These are phyloP conservation scores for Ariolimax columbianus DNA, from an alignment of 2,888 invertebrate genomes.

Conservation along the genomic window DNA sequence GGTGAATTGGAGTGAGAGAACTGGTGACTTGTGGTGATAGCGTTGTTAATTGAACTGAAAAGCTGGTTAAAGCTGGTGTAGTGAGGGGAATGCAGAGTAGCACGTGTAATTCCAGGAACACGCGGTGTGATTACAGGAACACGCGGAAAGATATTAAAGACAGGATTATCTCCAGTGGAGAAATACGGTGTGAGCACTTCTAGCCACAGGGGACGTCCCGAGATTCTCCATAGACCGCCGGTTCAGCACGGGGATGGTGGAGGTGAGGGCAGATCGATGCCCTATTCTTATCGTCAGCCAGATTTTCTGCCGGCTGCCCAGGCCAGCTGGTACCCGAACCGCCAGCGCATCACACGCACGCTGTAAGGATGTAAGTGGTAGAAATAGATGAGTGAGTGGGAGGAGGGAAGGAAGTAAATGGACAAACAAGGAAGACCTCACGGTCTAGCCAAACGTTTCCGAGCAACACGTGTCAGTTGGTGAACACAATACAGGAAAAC, in stretches of 20 bases:
- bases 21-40: background rate
- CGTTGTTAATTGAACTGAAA: too few relatives aligned
- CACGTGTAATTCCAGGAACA: background rate
- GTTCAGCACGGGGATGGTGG: conserved; percentile 1
- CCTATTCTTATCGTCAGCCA: conserved; percentile 44
- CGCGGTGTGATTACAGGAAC: background rate
- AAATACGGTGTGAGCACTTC: background rate
- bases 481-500: background rate
- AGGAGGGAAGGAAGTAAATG: background rate
- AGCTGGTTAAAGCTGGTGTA: background rate
- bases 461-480: background rate
- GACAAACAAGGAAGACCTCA: background rate
- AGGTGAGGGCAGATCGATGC: conserved; percentile 25
- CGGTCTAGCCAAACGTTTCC: background rate
- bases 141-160: conserved; percentile 15
- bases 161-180: conserved; percentile 14
- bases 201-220: conserved; percentile 17
- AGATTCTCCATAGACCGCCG: conserved; percentile 14
- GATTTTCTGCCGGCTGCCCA: conserved; percentile 38
- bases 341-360: background rate
- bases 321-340: conserved; percentile 22
- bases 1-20: background rate
- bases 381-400: conserved; percentile 6
- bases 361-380: background rate
- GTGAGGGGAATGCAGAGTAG: background rate